phyloP scores from a whole-genome alignment of 2,797 vertebrate genomes.

The Epinephelus awoara region DNA sequence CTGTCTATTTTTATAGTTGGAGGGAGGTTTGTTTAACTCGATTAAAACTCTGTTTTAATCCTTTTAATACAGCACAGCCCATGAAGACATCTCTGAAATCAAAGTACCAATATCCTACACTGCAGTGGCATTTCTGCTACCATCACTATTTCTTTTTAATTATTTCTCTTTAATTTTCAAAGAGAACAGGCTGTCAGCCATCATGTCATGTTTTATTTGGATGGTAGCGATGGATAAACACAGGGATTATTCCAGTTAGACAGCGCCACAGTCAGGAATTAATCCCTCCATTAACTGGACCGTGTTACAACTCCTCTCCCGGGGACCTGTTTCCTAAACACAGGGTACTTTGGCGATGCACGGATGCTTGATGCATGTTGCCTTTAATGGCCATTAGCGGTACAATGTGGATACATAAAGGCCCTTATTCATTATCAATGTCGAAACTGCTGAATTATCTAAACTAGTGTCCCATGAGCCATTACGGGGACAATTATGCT shows the following conservation, averaged over 20 bases:
- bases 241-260: slow-evolving; percentile 69
- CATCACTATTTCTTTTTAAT: slow-evolving; percentile 47
- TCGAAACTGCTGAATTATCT: slow-evolving; percentile 63
- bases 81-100: slow-evolving; percentile 59
- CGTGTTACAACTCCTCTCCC: slow-evolving; percentile 59
- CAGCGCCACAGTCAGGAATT: slow-evolving; percentile 66
- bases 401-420: slow-evolving; percentile 63
- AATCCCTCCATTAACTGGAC: slow-evolving; percentile 79
- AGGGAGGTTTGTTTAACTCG: slow-evolving; percentile 73
- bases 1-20: slow-evolving; percentile 53
- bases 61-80: slow-evolving; percentile 64
- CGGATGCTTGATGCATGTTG: slow-evolving; percentile 66
- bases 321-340: slow-evolving; percentile 71
- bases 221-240: slow-evolving; percentile 55
- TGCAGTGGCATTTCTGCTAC: slow-evolving; percentile 34
- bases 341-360: slow-evolving; percentile 64
- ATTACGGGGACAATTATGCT: slow-evolving; percentile 66
- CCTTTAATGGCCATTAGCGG: slow-evolving; percentile 72
- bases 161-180: slow-evolving; percentile 55
- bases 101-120: slow-evolving; percentile 45
- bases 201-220: slow-evolving; percentile 65
- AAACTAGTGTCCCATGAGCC: slow-evolving; percentile 51
- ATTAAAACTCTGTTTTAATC: slow-evolving; percentile 72
- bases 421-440: slow-evolving; percentile 58
- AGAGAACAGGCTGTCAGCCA: slow-evolving; percentile 55